Evolutionary conservation across 1,140 invertebrate species (phyloP), one percentile per base, ranked within the genome.

Genomic region (Rhynchophorus ferrugineus): DNA sequence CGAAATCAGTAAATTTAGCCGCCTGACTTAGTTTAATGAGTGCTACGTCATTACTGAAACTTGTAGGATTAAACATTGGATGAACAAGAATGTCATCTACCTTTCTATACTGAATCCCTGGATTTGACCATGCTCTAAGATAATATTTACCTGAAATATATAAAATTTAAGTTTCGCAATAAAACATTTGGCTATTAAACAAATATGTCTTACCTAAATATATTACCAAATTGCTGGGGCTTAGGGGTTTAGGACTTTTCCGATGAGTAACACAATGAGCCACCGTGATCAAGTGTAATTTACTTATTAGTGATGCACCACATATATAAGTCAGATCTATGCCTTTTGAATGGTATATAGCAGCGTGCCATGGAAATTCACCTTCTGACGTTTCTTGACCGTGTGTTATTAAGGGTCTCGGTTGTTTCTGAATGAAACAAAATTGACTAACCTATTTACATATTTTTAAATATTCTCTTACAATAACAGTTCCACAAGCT

Each of bases 231-330:
- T 58, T 65, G 16, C 57, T 59, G 0, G 62, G 57, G 54, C 60
- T 59, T 3, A 67, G 47, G 2, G 55, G 18, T n/a, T 16, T 54
- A 14, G 61, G 51, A 1, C 60, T 61, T 18, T 58, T 59, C 21
- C 49, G 70, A 37, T 66, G 62, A 0, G 75, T 76, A 14, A 82
- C 79, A 66, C 90, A 93, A 65, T 92, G 89, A 0, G 88, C 89
- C 0, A 89, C 89, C 0, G 89, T 92, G 22, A 93, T 69, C 0
- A 92, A 77, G 73, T 87, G 87, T 21, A 73, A 67, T 1, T 77
- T 70, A 0, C 80, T 79, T 6, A 94, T 81, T 41, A 94, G 70
- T 0, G 87, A 89, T 0, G 88, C 89, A 0, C 89, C 89, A 63
- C 90, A 94, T 17, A 73, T 72, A 57, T 82, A 82, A 35, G 73